These are phyloP conservation scores for Drosophila robusta DNA, from an alignment of 2,888 invertebrate species.

Conservation along the genomic window DNA sequence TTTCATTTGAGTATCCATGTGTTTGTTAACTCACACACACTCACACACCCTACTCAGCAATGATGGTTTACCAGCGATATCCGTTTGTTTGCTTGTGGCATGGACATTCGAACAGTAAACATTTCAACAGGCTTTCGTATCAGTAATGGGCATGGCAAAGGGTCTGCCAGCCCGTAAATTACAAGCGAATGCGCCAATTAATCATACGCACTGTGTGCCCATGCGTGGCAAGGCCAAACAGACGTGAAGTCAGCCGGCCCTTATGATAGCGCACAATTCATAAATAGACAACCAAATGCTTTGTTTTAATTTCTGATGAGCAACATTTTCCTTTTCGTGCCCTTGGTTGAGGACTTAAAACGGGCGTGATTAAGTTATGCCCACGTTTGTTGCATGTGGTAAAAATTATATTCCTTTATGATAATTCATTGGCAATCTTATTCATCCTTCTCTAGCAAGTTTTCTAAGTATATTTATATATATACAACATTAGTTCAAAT, in stretches of 20 bases:
- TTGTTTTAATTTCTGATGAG: slow-evolving; percentile 1
- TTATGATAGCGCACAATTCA: slow-evolving; percentile 40
- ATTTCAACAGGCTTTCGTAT: slow-evolving; percentile 44
- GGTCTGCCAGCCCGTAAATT: slow-evolving; percentile 30
- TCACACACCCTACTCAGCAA: not conserved
- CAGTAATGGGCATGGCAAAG: slow-evolving; percentile 6
- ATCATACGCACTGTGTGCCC: slow-evolving; percentile 69
- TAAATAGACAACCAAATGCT: slow-evolving; percentile 25
- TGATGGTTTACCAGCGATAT: slow-evolving; percentile 2
- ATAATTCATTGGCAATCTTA: too few relatives aligned
- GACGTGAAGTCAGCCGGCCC: slow-evolving; percentile 13
- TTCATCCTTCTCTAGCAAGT: too few relatives aligned
- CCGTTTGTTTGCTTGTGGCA: slow-evolving; percentile 24
- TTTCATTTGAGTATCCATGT: not conserved
- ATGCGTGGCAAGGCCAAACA: slow-evolving; percentile 39
- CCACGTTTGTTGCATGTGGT: too few relatives aligned
- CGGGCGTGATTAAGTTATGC: too few relatives aligned
- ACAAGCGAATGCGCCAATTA: slow-evolving; percentile 51
- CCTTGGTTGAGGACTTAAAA: not conserved
- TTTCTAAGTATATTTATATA: too few relatives aligned
- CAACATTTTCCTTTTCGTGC: not conserved
- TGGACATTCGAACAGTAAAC: slow-evolving; percentile 36
- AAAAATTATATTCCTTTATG: too few relatives aligned
- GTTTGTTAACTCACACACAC: not conserved
- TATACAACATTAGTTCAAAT: too few relatives aligned